phyloP scores from a whole-genome alignment of 2,888 invertebrate genomes.

The Drosophila meridiana region DNA sequence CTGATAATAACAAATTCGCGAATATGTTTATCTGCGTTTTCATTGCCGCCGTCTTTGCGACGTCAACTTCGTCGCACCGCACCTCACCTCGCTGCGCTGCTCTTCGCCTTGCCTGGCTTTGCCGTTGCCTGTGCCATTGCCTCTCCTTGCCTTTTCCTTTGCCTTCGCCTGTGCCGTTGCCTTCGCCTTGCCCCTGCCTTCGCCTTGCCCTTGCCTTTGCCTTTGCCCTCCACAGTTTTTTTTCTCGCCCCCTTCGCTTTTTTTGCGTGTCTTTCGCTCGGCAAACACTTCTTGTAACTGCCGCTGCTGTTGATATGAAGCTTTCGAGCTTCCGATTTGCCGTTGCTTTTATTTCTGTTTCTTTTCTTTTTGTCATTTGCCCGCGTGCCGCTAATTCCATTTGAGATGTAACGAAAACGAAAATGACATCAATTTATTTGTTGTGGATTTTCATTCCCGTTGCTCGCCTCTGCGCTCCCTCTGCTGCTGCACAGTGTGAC shows the following conservation, averaged over 20 bases:
- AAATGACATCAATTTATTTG: slow-evolving; percentile 82
- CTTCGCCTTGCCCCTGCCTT: no score
- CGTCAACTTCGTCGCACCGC: slow-evolving; percentile 46
- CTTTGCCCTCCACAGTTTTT: neutral
- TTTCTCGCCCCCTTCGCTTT: slow-evolving; percentile 1
- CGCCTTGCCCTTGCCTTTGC: neutral
- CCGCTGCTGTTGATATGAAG: slow-evolving; percentile 58
- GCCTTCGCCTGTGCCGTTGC: no score
- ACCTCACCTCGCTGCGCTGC: neutral
- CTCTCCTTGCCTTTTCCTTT: no score
- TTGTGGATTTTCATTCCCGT: slow-evolving; percentile 66
- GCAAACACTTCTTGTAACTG: slow-evolving; percentile 33
- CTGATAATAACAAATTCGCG: slow-evolving; percentile 83
- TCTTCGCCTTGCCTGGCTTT: neutral
- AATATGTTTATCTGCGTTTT: slow-evolving; percentile 82
- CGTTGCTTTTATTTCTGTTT: slow-evolving; percentile 25
- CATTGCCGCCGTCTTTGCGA: slow-evolving; percentile 68
- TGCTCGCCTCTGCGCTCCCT: slow-evolving; percentile 5
- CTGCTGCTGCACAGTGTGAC: neutral
- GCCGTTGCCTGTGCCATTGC: neutral
- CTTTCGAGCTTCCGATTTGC: slow-evolving; percentile 54
- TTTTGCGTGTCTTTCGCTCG: slow-evolving; percentile 17
- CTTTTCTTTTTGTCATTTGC: slow-evolving; percentile 46
- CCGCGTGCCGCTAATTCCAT: slow-evolving; percentile 76
- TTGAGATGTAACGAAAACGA: slow-evolving; percentile 79